phyloP scores from a whole-genome alignment of 2,797 vertebrate genomes.

The Megalops cyprinoides region DNA sequence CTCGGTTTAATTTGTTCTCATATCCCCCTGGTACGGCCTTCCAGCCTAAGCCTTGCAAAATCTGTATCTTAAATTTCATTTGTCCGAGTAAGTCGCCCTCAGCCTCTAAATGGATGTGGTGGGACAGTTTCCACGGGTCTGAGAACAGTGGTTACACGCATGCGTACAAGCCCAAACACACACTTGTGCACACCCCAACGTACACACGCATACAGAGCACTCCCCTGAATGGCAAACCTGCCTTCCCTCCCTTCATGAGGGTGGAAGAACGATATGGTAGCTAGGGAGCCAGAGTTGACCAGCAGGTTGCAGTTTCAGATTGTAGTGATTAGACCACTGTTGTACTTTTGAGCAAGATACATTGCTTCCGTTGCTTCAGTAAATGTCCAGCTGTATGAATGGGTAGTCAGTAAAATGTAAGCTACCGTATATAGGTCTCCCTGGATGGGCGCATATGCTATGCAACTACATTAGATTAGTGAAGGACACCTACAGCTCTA shows the following conservation, averaged over 20 bases:
- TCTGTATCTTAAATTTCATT: background rate
- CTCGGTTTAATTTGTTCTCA: background rate
- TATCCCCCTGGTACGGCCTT: background rate
- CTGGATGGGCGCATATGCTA: too few species aligned
- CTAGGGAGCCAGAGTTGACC: background rate
- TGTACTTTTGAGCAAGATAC: background rate
- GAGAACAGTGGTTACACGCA: background rate
- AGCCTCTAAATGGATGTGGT: background rate
- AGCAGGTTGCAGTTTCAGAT: background rate
- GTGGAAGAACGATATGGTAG: background rate
- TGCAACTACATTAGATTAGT: background rate
- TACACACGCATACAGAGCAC: too few species aligned
- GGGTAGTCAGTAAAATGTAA: background rate
- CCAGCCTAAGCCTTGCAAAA: background rate
- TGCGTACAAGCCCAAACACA: constrained; percentile 1
- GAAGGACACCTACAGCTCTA: background rate
- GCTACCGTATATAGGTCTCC: background rate
- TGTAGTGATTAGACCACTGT: background rate
- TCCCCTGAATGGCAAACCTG: background rate
- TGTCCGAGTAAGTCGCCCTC: background rate
- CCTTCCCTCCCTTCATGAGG: background rate
- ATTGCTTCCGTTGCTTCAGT: background rate
- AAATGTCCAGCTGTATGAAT: constrained; percentile 7
- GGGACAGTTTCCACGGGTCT: background rate
- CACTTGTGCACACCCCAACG: background rate